Evolutionary conservation across 2,888 invertebrate genomes (phyloP).

Genomic region (Lucinisca nassula): DNA sequence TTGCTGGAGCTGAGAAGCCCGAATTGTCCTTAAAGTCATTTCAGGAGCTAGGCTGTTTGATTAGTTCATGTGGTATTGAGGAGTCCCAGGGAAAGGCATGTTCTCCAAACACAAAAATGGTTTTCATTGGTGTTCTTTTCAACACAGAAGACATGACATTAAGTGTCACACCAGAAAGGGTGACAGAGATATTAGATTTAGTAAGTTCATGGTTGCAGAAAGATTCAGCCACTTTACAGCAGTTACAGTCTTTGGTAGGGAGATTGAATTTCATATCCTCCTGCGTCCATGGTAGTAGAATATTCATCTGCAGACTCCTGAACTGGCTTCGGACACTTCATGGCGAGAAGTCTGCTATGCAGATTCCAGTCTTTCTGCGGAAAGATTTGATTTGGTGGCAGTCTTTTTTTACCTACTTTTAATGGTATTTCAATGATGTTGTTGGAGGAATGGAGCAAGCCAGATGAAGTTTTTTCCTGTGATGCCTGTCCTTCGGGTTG

Average conservation of each 20-base stretch:
- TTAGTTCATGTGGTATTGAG: not conserved
- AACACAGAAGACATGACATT: not conserved
- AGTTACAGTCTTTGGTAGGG: not conserved
- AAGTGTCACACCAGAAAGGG: not conserved
- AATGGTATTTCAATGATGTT: conserved; percentile 6
- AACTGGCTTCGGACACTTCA: not conserved
- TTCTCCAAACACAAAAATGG: not conserved
- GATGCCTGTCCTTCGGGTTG: conserved; percentile 1
- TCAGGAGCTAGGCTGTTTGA: not conserved
- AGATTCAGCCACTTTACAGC: not conserved
- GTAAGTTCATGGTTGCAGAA: not conserved
- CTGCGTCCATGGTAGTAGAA: not conserved
- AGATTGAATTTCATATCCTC: not conserved
- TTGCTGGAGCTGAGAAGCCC: not conserved
- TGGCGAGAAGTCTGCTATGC: not conserved
- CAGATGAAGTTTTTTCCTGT: not conserved
- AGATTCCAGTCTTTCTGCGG: not conserved
- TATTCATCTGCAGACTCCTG: not conserved
- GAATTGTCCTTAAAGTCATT: not conserved
- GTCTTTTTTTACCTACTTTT: not conserved
- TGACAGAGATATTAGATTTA: too few species aligned
- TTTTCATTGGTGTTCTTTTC: not conserved
- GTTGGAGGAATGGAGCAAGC: not conserved
- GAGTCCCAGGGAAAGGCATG: not conserved
- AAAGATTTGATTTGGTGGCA: not conserved